Evolutionary conservation across 2,113 vertebrate genomes (phyloP).

Genomic region (Galeopterus variegatus): DNA sequence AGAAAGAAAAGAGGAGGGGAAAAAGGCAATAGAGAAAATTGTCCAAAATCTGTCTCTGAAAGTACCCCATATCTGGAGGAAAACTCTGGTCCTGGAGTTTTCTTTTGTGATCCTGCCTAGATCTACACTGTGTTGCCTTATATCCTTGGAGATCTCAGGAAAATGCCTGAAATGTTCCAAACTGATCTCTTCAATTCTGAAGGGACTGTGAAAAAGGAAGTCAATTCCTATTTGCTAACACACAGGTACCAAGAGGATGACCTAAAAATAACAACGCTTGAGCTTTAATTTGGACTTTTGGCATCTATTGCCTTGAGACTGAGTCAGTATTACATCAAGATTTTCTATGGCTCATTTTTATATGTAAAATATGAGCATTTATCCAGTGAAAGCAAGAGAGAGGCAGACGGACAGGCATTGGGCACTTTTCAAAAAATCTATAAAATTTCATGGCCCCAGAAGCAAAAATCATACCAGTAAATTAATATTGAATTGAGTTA

Average conservation of each 20-base stretch:
- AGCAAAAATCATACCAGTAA: constrained; percentile 24
- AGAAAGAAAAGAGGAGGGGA: not conserved
- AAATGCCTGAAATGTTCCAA: not conserved
- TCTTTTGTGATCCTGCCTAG: not conserved
- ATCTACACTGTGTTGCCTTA: not conserved
- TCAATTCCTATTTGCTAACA: not conserved
- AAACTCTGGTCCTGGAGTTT: not conserved
- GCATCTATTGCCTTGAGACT: not conserved
- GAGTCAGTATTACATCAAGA: not conserved
- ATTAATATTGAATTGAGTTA: not conserved
- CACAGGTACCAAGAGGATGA: not conserved
- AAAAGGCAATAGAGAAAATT: not conserved
- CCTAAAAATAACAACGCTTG: not conserved
- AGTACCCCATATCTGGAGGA: not conserved
- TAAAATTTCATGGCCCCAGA: not conserved
- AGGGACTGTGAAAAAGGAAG: not conserved
- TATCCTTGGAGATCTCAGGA: not conserved
- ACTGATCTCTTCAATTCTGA: not conserved
- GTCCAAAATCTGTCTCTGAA: not conserved
- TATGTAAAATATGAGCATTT: not conserved
- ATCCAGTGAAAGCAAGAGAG: constrained; percentile 4
- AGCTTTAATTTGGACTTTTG: not conserved
- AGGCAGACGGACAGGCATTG: not conserved
- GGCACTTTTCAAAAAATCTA: constrained; percentile 85
- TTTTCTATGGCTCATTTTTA: constrained; percentile 32